phyloP scores from a whole-genome alignment of 2,797 vertebrate species.

The Natrix natrix region DNA sequence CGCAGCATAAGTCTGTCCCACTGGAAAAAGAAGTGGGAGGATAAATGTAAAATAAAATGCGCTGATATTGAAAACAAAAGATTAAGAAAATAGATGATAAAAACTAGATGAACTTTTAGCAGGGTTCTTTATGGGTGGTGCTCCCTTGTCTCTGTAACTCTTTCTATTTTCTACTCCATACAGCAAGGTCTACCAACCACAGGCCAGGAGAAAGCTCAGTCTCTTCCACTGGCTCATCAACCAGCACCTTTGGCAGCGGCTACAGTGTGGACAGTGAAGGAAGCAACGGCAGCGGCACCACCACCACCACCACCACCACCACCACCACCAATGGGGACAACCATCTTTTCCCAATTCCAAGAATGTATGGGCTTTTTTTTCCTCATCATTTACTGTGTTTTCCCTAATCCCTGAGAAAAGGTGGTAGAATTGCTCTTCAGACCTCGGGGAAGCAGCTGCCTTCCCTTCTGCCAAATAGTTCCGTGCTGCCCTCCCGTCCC shows the following conservation, averaged over 20 bases:
- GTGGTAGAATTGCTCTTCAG: background rate
- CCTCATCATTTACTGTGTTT: background rate
- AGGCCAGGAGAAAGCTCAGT: conserved; percentile 84
- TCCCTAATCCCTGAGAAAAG: background rate
- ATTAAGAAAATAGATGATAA: background rate
- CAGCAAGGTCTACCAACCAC: conserved; percentile 85
- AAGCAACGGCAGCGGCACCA: conserved; percentile 69
- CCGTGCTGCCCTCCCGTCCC: background rate
- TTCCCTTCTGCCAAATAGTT: background rate
- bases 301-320: conserved; percentile 41
- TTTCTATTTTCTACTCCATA: conserved; percentile 65
- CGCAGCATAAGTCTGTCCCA: background rate
- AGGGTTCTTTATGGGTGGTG: background rate
- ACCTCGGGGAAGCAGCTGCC: background rate
- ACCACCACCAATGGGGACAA: conserved; percentile 80
- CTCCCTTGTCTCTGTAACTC: background rate
- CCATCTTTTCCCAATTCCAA: conserved; percentile 91
- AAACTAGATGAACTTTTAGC: background rate
- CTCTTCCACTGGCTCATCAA: conserved; percentile 84
- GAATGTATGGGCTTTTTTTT: conserved; percentile 83
- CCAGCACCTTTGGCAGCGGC: conserved; percentile 85
- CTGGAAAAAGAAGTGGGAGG: background rate
- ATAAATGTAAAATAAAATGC: background rate
- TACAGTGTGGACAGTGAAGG: conserved; percentile 87
- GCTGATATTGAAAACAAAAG: background rate